Evolutionary conservation across 2,797 vertebrate genomes (phyloP).

Genomic region (Kryptopterus vitreolus): DNA sequence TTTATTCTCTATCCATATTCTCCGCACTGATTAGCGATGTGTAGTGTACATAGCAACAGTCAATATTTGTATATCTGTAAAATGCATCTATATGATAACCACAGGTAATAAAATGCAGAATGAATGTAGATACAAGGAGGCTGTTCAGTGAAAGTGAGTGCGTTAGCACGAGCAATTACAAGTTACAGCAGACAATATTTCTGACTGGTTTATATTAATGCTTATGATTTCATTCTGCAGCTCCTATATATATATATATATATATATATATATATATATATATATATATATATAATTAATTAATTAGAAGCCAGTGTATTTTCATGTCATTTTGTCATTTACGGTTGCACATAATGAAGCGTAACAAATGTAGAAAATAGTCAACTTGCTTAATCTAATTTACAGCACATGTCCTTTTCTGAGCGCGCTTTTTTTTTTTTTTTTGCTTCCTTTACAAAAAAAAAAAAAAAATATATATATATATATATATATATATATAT

Average conservation of each 20-base stretch:
- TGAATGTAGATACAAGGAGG: not conserved
- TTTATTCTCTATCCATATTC: not conserved
- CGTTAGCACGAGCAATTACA: not conserved
- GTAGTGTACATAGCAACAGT: not conserved
- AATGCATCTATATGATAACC: not conserved
- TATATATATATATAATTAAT: too few relatives aligned
- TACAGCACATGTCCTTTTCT: too few relatives aligned
- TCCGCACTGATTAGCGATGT: not conserved
- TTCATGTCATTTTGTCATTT: too few relatives aligned
- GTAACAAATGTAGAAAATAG: not conserved
- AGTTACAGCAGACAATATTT: not conserved
- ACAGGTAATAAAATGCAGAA: not conserved
- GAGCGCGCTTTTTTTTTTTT: not conserved
- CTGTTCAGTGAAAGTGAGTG: not conserved
- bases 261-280: too few relatives aligned
- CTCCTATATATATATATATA: too few relatives aligned
- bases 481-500: too few relatives aligned
- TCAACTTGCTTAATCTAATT: not conserved
- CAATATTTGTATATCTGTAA: not conserved
- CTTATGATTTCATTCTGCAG: not conserved
- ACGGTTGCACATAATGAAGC: not conserved
- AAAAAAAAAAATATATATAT: too few relatives aligned
- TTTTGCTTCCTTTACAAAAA: too few relatives aligned
- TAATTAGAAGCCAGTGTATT: not conserved
- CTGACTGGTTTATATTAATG: not conserved